A percentile compares a stretch with the other conserved stretches of the same genome.
Evolutionary conservation across 1,140 invertebrate species (phyloP).

Genomic region (Amphibalanus amphitrite): DNA sequence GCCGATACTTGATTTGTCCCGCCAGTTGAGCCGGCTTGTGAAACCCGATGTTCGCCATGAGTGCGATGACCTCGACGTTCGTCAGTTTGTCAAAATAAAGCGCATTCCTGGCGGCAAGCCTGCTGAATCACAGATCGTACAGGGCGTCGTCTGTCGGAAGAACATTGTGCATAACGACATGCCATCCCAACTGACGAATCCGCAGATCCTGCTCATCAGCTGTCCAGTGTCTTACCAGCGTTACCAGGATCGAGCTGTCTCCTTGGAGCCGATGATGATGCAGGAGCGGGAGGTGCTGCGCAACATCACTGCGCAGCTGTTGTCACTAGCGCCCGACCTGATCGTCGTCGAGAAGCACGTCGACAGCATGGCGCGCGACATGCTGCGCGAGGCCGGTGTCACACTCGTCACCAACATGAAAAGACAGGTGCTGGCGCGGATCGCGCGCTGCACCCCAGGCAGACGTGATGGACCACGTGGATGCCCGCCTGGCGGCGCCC

Average conservation of each 20-base stretch:
- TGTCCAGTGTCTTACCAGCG: constrained; percentile 84
- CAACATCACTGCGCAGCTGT: constrained; percentile 9
- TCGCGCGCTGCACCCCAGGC: constrained; percentile 67
- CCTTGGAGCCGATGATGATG: constrained; percentile 74
- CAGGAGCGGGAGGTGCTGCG: constrained; percentile 32
- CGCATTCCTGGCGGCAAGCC: constrained; percentile 65
- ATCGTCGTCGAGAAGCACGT: constrained; percentile 10
- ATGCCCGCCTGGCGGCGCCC: constrained; percentile 58
- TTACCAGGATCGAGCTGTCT: constrained; percentile 73
- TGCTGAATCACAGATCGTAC: constrained; percentile 56
- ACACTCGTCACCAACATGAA: constrained; percentile 81
- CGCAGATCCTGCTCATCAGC: constrained; percentile 64
- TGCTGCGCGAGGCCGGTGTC: constrained; percentile 36
- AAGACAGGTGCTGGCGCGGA: constrained; percentile 56
- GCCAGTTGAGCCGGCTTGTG: constrained; percentile 58
- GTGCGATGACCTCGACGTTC: constrained; percentile 64
- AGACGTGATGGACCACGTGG: constrained; percentile 74
- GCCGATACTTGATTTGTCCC: constrained; percentile 51
- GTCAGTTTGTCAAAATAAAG: constrained; percentile 79
- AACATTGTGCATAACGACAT: constrained; percentile 83
- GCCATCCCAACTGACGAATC: constrained; percentile 58
- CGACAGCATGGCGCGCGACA: constrained; percentile 4
- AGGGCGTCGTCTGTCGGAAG: constrained; percentile 79
- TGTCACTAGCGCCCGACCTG: constrained; percentile 14
- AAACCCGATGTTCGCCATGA: constrained; percentile 51